A percentile compares a stretch with the other conserved stretches of the same genome.
phyloP scores from a whole-genome alignment of 2,797 vertebrate species.

The Bovichtus diacanthus region DNA sequence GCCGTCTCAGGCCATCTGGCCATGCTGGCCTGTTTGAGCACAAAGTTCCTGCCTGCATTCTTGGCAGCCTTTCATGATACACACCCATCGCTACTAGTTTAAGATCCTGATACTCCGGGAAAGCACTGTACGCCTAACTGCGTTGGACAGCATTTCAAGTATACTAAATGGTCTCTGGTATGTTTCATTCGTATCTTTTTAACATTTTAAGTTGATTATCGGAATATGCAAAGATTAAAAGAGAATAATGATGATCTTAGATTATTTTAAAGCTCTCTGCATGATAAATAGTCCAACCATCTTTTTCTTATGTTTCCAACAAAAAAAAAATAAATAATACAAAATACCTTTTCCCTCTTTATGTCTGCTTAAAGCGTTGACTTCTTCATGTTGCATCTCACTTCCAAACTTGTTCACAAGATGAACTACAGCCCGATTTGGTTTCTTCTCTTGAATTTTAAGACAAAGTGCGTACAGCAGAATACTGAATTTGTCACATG shows the following conservation, averaged over 20 bases:
- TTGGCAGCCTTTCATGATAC: conserved; percentile 45
- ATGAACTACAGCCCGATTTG: conserved; percentile 12
- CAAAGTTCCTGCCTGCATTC: conserved; percentile 61
- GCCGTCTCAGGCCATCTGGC: conserved; percentile 75
- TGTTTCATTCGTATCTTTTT: conserved; percentile 3
- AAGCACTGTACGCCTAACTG: conserved; percentile 14
- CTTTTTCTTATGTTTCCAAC: not conserved
- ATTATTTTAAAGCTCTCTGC: conserved; percentile 1
- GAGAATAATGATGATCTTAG: not conserved
- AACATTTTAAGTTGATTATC: not conserved
- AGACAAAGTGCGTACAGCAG: conserved; percentile 47
- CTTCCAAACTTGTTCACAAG: conserved; percentile 1
- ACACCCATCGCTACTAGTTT: conserved; percentile 25
- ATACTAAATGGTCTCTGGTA: not conserved
- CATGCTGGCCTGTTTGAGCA: conserved; percentile 50
- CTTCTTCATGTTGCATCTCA: conserved; percentile 22
- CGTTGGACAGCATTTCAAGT: not conserved
- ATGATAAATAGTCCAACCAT: not conserved
- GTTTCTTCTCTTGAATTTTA: conserved; percentile 37
- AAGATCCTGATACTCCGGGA: conserved; percentile 28
- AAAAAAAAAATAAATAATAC: not conserved
- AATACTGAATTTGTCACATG: conserved; percentile 47
- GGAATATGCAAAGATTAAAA: not conserved
- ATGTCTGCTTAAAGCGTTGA: conserved; percentile 18
- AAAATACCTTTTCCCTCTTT: not conserved